These are phyloP conservation scores for Tipula helvola DNA, from an alignment of 2,888 invertebrate species.

Conservation along the genomic window DNA sequence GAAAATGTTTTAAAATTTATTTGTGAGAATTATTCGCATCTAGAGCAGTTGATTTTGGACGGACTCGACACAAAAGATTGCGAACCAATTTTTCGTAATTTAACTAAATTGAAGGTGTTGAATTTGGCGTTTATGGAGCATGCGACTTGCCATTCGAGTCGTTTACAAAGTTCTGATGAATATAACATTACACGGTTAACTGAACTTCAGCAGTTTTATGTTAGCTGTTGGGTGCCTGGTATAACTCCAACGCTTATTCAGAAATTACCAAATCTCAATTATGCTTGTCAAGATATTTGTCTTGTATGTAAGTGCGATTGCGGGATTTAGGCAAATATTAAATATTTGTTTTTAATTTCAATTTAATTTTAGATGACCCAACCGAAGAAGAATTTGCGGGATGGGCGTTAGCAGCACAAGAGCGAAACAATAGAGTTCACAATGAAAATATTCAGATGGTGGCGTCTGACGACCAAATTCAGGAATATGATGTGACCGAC, in stretches of 20 bases:
- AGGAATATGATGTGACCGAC: neutral
- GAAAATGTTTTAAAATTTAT: neutral
- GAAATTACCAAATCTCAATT: neutral
- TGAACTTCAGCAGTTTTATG: neutral
- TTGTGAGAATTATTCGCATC: neutral
- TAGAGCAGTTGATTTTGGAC: neutral
- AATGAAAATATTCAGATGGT: neutral
- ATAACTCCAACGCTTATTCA: neutral
- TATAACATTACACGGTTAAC: neutral
- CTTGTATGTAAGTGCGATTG: neutral
- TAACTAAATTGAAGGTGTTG: neutral
- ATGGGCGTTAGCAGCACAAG: neutral
- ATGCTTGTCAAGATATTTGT: neutral
- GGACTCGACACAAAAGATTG: neutral
- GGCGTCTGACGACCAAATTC: neutral
- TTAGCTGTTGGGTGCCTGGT: neutral
- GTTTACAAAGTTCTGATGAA: neutral
- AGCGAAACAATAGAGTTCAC: neutral
- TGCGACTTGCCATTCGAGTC: neutral
- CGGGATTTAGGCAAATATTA: neutral
- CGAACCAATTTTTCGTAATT: neutral
- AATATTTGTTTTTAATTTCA: neutral
- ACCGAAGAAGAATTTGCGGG: neutral
- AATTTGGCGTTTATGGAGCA: neutral
- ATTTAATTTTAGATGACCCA: neutral